Evolutionary conservation across 1,140 invertebrate species (phyloP), one percentile per base, ranked within the genome.

Genomic region (Parapsyche elsis): DNA sequence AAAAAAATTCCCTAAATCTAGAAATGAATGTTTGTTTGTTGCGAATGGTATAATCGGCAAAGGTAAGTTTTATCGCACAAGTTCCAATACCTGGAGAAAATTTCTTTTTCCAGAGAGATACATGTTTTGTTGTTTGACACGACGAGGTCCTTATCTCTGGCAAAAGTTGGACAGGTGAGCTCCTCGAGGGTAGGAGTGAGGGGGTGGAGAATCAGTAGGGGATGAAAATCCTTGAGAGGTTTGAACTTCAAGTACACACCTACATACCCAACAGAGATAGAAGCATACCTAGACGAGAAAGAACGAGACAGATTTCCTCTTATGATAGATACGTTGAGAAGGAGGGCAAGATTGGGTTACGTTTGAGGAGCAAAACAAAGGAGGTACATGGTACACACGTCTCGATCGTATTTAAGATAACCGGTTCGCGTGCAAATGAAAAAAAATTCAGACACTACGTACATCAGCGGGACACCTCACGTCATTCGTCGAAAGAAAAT

Each of bases 91-190:
- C 30, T 38, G 1, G 30, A 38, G 30, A 38, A 38, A 53, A 53
- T 53, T 71, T 71, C 30, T 71, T 45, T 44, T 38, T 38, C 7
- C 26, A 38, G 70, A 71, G 14, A 75, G 71, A 53, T 53, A 75
- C 23, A 75, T 57, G 71, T 75, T 75, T 75, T 75, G 71, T 57
- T 75, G 71, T 75, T 71, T 75, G 71, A 75, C 71, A 75, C 45
- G 71, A n/a, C 45, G 19, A 57, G 46, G 71, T 38, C 71, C 71
- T 75, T 75, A 75, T 75, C 71, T 75, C 38, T 14, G 5, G 12
- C 71, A 57, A 75, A 75, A 75, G n/a, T 75, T 75, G 71, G 71
- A 49, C 71, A 75, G 71, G 71, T 75, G 71, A 75, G 71, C 24
- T 7, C 46, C n/a, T 7, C 14, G 71, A 19, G 45, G 5, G 71